Percentiles rank a stretch among this genome's conserved stretches.
phyloP scores from a whole-genome alignment of 2,113 vertebrate genomes.

The Pionites leucogaster region DNA sequence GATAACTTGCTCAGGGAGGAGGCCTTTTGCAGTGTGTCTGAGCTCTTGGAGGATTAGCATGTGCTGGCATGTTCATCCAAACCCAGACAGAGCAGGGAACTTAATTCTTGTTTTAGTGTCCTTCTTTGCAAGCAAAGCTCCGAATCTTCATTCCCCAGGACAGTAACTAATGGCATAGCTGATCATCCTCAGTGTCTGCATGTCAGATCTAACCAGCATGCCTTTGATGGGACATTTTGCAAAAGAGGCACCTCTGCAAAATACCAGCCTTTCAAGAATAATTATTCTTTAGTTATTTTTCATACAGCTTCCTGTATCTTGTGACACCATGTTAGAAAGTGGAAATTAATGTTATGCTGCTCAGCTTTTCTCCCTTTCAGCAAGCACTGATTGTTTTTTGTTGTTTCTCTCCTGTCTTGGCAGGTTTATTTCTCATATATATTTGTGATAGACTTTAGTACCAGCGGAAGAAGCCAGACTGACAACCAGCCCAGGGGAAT shows the following conservation, averaged over 20 bases:
- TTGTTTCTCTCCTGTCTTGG: slow-evolving; percentile 20
- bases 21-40: neutral
- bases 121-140: neutral
- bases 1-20: neutral
- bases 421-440: slow-evolving; percentile 24
- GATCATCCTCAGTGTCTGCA: neutral
- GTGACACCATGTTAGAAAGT: neutral
- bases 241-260: neutral
- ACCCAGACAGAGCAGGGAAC: neutral
- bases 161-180: neutral
- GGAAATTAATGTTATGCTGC: neutral
- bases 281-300: neutral
- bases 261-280: neutral
- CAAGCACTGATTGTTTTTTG: slow-evolving; percentile 11
- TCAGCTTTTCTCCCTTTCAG: slow-evolving; percentile 10
- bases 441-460: neutral
- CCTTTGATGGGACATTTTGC: neutral
- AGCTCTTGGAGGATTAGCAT: neutral
- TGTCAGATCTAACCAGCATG: neutral
- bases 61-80: neutral
- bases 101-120: neutral
- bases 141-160: neutral
- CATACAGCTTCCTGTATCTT: neutral
- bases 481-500: neutral
- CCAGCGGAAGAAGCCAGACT: neutral